Percentiles rank a stretch among this genome's conserved stretches.
Evolutionary conservation across 2,797 vertebrate species (phyloP).

Genomic region (Pipistrellus nathusii): DNA sequence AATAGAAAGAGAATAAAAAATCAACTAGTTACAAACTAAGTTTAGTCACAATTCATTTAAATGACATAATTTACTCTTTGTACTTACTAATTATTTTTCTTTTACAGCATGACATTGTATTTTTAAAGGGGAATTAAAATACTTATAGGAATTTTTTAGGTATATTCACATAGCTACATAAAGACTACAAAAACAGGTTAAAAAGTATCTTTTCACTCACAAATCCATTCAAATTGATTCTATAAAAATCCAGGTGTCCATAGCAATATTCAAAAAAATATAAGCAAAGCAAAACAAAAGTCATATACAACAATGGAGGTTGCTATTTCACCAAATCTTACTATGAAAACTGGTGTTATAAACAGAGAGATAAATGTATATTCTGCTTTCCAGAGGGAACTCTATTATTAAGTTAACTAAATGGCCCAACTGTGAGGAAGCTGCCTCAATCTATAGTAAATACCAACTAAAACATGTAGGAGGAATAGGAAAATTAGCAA

Average conservation of each 20-base stretch:
- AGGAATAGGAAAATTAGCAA: slow-evolving; percentile 41
- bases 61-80: neutral
- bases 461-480: neutral
- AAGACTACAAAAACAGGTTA: slow-evolving; percentile 21
- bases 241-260: neutral
- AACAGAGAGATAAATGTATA: neutral
- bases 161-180: neutral
- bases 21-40: neutral
- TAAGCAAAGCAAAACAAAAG: slow-evolving; percentile 39
- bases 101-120: neutral
- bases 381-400: slow-evolving; percentile 26
- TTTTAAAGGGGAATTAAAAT: slow-evolving; percentile 54
- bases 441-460: neutral
- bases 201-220: neutral
- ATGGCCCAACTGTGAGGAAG: neutral
- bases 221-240: neutral
- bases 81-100: slow-evolving; percentile 16
- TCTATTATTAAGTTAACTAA: slow-evolving; percentile 11
- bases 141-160: neutral
- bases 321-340: neutral
- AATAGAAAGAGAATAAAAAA: slow-evolving; percentile 43
- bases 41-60: slow-evolving; percentile 50
- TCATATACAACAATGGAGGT: neutral
- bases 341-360: neutral
- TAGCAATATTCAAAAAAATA: neutral